Base-by-base conservation (phyloP, 2,888 invertebrate species). In the Erebia epiphron region DNA sequence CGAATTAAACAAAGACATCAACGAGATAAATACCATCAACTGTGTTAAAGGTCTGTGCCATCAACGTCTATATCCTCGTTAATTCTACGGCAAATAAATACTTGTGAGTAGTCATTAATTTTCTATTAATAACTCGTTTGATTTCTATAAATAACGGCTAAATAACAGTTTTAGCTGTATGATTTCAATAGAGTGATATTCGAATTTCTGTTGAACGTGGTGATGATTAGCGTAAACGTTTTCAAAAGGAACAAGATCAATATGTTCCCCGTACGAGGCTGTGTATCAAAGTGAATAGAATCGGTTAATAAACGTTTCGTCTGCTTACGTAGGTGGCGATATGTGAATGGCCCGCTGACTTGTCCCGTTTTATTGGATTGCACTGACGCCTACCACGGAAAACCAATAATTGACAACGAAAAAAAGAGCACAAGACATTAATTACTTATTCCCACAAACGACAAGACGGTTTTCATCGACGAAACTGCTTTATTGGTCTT, bases 181-280 rank as follows among this genome's bases (percentile, higher is more conserved):
- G 43, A 16, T 49, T 57, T 14, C 43, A 60, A 43, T 60, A 56
- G 41, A 67, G 56, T 57, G 46, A 67, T 70, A 61, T 46, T 58
- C 46, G 56, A 46, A 56, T 65, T 65, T 65, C 41, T 61, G 49
- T 64, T 50, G 52, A 65, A 61, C 46, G 43, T 52, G 63, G 68
- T 41, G 58, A 65, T 65, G 64, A 64, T 64, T 68, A 68, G 54
- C 60, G 63, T 65, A 68, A 68, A 65, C 67, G 50, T 56, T 71
- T 56, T 57, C 26, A 58, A 67, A 63, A 35, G 43, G 66, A 58
- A 60, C 18, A 52, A 43, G 54, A 64, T 64, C 52, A 52, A 64
- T 64, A 52, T n/a, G 35, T 35, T 64, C 13, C 16, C 26, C n/a
- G 14, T 64, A 50, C 60, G 52, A 52, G 16, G n/a, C 54, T 52